These are phyloP conservation scores for Apomyelois bistriatella DNA, from an alignment of 2,888 invertebrate species.

Conservation along the genomic window DNA sequence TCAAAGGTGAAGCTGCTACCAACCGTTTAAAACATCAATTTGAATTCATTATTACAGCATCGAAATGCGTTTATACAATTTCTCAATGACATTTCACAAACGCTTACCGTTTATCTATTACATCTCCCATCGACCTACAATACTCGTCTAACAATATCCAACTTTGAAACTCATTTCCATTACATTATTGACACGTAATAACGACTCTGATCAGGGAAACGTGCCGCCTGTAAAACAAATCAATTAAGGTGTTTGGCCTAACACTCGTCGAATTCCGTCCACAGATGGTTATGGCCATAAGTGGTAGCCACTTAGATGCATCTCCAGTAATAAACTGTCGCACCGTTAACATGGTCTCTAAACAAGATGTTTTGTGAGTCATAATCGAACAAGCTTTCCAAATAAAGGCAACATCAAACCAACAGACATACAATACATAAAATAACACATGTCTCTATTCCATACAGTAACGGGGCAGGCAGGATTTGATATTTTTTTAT, in stretches of 20 bases:
- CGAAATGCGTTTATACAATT: background rate
- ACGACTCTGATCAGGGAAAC: constrained; percentile 41
- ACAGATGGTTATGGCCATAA: constrained; percentile 52
- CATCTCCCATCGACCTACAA: constrained; percentile 18
- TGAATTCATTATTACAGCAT: constrained; percentile 4
- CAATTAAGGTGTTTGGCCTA: constrained; percentile 55
- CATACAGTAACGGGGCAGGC: no score
- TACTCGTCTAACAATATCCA: constrained; percentile 32
- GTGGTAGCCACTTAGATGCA: constrained; percentile 60
- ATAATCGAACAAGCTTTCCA: constrained; percentile 38
- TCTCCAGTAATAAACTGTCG: constrained; percentile 54
- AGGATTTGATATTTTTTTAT: no score
- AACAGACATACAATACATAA: no score
- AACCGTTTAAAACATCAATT: background rate
- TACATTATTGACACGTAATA: constrained; percentile 61
- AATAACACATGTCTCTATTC: no score
- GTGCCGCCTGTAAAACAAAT: constrained; percentile 50
- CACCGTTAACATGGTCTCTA: constrained; percentile 56
- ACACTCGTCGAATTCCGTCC: constrained; percentile 31
- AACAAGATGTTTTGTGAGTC: constrained; percentile 45
- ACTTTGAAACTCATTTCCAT: constrained; percentile 50
- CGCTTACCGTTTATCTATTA: background rate
- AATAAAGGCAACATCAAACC: constrained; percentile 24
- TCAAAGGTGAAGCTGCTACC: constrained; percentile 8
- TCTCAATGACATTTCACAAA: constrained; percentile 10